phyloP scores from a whole-genome alignment of 2,888 invertebrate genomes.

The Caenorhabditis sinica region DNA sequence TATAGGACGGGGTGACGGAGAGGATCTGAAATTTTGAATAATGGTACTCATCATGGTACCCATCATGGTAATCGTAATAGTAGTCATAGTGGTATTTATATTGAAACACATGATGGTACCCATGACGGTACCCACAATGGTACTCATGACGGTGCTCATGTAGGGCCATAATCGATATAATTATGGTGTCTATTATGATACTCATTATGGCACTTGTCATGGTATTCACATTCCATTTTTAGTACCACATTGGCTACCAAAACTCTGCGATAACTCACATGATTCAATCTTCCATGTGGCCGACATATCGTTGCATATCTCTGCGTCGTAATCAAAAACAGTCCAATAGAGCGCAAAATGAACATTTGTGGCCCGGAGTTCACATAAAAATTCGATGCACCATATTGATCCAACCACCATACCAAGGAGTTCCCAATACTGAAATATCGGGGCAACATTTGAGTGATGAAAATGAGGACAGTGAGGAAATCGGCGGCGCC shows the following conservation, averaged over 20 bases:
- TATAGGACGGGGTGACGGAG: conserved; percentile 33
- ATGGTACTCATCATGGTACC: too few relatives aligned
- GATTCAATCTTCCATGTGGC: conserved; percentile 27
- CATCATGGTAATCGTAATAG: too few relatives aligned
- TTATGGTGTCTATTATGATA: too few relatives aligned
- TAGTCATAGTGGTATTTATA: too few relatives aligned
- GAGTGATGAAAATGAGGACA: conserved; percentile 31
- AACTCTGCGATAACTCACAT: conserved; percentile 13
- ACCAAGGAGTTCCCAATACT: conserved; percentile 32
- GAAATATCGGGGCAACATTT: conserved; percentile 51
- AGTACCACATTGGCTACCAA: too few relatives aligned
- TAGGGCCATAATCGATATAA: too few relatives aligned
- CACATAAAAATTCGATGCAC: conserved; percentile 38
- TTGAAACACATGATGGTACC: too few relatives aligned
- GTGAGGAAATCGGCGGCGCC: conserved; percentile 48
- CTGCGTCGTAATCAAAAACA: conserved; percentile 45
- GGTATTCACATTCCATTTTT: too few relatives aligned
- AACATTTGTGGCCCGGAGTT: conserved; percentile 55
- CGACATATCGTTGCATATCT: conserved; percentile 44
- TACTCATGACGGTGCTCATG: too few relatives aligned
- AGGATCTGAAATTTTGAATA: conserved; percentile 49
- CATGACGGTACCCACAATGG: too few relatives aligned
- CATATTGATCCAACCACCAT: conserved; percentile 33
- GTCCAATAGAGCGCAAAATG: conserved; percentile 41
- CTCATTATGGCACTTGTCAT: too few relatives aligned